Percentiles rank a stretch among this genome's conserved stretches.
Evolutionary conservation across 2,113 vertebrate species (phyloP).

Genomic region (Passer domesticus): DNA sequence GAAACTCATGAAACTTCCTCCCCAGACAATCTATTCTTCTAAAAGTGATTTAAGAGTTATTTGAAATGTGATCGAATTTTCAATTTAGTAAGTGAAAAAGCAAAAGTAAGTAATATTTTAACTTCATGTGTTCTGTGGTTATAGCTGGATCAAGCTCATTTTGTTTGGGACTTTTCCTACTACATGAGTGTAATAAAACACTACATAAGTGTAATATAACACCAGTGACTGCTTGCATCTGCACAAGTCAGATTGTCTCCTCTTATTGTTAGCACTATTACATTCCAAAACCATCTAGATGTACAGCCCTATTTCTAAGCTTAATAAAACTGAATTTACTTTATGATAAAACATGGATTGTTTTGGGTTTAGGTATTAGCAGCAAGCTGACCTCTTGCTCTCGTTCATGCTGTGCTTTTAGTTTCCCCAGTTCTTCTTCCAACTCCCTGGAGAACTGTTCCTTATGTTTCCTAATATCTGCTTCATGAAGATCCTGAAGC

Average conservation of each 20-base stretch:
- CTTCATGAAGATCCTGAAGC: conserved; percentile 56
- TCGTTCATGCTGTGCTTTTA: conserved; percentile 69
- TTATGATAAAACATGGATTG: not conserved
- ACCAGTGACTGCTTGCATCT: not conserved
- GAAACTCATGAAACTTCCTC: not conserved
- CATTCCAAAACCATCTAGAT: not conserved
- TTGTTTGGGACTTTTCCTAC: not conserved
- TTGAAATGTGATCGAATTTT: not conserved
- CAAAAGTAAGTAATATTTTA: not conserved
- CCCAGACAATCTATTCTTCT: not conserved
- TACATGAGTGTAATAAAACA: not conserved
- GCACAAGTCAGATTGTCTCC: not conserved
- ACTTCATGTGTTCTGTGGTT: not conserved
- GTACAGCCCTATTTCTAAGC: not conserved
- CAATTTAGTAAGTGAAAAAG: not conserved
- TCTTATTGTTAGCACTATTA: not conserved
- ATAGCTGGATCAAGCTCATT: not conserved
- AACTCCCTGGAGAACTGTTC: conserved; percentile 42
- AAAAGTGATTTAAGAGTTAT: not conserved
- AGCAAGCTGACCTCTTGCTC: conserved; percentile 77
- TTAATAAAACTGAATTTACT: not conserved
- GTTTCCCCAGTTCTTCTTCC: conserved; percentile 29
- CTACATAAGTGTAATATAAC: no score
- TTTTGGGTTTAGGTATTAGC: not conserved
- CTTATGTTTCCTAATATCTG: conserved; percentile 69